Conservation (phyloP, 2,113 vertebrate species). For the Gallinago media region DNA sequence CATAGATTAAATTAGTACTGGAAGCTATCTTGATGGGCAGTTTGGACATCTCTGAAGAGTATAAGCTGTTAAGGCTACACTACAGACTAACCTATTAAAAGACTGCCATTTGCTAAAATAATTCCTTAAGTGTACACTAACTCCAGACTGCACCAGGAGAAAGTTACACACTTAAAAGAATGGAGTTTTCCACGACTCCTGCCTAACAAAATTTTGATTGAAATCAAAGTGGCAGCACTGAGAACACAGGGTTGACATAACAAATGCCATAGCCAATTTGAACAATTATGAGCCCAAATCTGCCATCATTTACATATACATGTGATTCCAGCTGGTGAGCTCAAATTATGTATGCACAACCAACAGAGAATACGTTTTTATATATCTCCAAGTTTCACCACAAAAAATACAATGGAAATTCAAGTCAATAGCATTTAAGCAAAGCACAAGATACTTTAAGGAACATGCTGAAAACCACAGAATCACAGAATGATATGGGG, state of each 20-base stretch:
- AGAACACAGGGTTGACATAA: slow-evolving; percentile 64
- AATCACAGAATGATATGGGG: too few relatives aligned
- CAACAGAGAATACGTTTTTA: slow-evolving; percentile 36
- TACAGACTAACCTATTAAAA: neutral
- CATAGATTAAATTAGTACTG: neutral
- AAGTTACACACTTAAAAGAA: neutral
- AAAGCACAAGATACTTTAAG: neutral
- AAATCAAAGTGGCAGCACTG: slow-evolving; percentile 61
- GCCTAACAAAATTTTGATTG: slow-evolving; percentile 50
- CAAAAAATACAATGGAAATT: slow-evolving; percentile 40
- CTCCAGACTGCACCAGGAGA: neutral
- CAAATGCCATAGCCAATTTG: slow-evolving; percentile 59
- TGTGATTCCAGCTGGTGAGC: slow-evolving; percentile 56
- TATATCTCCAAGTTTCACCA: slow-evolving; percentile 2
- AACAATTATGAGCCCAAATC: slow-evolving; percentile 61
- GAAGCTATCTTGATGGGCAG: neutral
- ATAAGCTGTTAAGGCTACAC: neutral
- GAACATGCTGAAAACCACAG: neutral
- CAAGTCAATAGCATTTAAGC: neutral
- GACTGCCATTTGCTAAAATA: neutral
- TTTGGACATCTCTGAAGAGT: neutral
- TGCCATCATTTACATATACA: slow-evolving; percentile 49
- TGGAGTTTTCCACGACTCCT: slow-evolving; percentile 23
- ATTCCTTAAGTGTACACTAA: neutral
- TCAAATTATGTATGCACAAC: slow-evolving; percentile 49